Conservation (phyloP, 2,888 invertebrate species). For the Brassicogethes aeneus region DNA sequence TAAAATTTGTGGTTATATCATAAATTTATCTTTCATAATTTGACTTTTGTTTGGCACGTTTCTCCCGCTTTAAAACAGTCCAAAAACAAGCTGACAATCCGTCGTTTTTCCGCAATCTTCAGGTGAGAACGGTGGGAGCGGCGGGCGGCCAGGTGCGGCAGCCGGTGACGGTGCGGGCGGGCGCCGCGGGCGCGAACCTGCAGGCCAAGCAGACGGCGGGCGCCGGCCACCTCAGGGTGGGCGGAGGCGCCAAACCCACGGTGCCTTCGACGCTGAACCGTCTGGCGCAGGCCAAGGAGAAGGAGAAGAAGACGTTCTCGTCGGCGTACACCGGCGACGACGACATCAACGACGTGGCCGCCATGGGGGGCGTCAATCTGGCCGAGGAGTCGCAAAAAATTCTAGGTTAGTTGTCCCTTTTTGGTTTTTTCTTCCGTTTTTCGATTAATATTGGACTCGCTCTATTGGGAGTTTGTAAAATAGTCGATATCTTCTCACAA, state of each 20-base stretch:
- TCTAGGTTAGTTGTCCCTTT: slow-evolving; percentile 37
- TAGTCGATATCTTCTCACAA: too few relatives aligned
- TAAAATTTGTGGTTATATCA: too few relatives aligned
- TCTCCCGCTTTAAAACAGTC: too few relatives aligned
- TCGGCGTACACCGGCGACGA: slow-evolving; percentile 54
- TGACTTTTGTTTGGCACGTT: too few relatives aligned
- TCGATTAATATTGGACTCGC: too few relatives aligned
- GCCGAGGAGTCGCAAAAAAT: slow-evolving; percentile 94
- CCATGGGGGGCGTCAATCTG: slow-evolving; percentile 97
- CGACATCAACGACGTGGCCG: slow-evolving; percentile 97
- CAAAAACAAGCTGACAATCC: too few relatives aligned
- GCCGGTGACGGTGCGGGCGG: slow-evolving; percentile 28
- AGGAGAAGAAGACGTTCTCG: slow-evolving; percentile 61
- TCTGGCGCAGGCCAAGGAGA: slow-evolving; percentile 49
- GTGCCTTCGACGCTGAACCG: slow-evolving; percentile 49
- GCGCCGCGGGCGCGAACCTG: slow-evolving; percentile 22
- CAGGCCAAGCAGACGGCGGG: slow-evolving; percentile 11
- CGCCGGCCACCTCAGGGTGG: not conserved
- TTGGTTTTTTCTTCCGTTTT: too few relatives aligned
- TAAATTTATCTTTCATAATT: too few relatives aligned
- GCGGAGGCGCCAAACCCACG: slow-evolving; percentile 42
- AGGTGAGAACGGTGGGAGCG: slow-evolving; percentile 17
- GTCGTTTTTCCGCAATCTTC: too few relatives aligned
- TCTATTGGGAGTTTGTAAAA: too few relatives aligned
- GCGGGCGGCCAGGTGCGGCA: slow-evolving; percentile 28